Evolutionary conservation across 2,888 invertebrate species (phyloP), one percentile per base, ranked within the genome.

Genomic region (Quadriops clusia): DNA sequence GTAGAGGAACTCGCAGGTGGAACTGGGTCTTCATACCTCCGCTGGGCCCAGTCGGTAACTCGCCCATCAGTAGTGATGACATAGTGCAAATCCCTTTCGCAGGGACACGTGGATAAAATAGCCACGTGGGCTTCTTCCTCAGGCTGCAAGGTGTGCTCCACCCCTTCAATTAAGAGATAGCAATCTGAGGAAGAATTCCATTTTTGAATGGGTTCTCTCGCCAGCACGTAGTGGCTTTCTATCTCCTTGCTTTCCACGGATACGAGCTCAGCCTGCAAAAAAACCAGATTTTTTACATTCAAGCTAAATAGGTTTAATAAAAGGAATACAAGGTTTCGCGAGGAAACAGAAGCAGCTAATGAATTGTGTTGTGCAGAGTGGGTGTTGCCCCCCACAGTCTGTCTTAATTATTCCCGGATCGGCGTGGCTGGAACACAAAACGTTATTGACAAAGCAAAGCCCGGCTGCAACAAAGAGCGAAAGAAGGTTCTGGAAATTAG

Each of bases 161-260:
- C 60, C 28, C 74, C 75, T 43, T 75, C 74, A 10, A 75, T 71
- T 2, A 76, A 64, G 3, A 76, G 62, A 47, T 76, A 76, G 49
- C 76, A 76, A 42, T 74, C 73, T 0, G 75, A 73, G 0, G 74
- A 69, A 0, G 75, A 75, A 51, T 75, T 75, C 76, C 75, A 76
- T 43, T 74, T 68, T 11, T 69, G 64, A 31, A 76, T 70, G 17
- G 70, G 68, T 47, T 76, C 75, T 24, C 68, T 59, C 2, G 76
- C 76, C 28, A 76, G 54, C 3, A 76, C 74, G 54, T 76, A 76
- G 54, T 76, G 76, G 29, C 74, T 74, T 52, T 76, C 76, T 37
- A 75, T 76, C 52, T 76, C 75, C 49, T 75, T 76, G 9, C 75
- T 75, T 49, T 74, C 75, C 1, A 76, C 74, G 0, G 76, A 75